Evolutionary conservation across 2,113 vertebrate species (phyloP).

Genomic region (Anhinga rufa): DNA sequence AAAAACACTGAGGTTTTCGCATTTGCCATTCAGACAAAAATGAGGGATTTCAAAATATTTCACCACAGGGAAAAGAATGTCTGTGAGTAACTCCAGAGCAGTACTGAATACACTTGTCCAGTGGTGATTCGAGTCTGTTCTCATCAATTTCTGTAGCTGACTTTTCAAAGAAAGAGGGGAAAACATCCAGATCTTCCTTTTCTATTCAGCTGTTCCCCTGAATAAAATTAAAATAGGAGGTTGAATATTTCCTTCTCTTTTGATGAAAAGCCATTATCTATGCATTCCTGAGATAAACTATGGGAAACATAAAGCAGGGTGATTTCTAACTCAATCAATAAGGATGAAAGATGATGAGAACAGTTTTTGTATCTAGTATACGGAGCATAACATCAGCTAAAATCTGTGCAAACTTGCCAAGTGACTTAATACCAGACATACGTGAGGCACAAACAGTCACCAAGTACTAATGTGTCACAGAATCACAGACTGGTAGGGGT

Average conservation of each 20-base stretch:
- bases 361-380: neutral
- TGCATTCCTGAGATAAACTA: conserved; percentile 6
- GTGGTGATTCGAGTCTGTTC: neutral
- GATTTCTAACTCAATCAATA: conserved; percentile 6
- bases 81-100: conserved; percentile 7
- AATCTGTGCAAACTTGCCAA: neutral
- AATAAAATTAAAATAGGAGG: conserved; percentile 21
- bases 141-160: neutral
- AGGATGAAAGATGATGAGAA: conserved; percentile 3
- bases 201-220: neutral
- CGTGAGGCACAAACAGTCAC: neutral
- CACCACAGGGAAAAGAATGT: conserved; percentile 32
- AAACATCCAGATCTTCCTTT: conserved; percentile 1
- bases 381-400: neutral
- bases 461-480: accelerated
- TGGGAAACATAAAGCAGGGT: neutral
- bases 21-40: conserved; percentile 46
- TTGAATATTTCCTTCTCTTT: conserved; percentile 3
- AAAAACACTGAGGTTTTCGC: conserved; percentile 52
- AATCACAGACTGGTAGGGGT: too few species aligned
- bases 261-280: conserved; percentile 16
- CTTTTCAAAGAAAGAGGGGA: neutral
- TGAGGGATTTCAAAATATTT: conserved; percentile 37
- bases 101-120: neutral
- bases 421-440: neutral